Evolutionary conservation across 2,113 vertebrate species (phyloP).

Genomic region (Micromys minutus): DNA sequence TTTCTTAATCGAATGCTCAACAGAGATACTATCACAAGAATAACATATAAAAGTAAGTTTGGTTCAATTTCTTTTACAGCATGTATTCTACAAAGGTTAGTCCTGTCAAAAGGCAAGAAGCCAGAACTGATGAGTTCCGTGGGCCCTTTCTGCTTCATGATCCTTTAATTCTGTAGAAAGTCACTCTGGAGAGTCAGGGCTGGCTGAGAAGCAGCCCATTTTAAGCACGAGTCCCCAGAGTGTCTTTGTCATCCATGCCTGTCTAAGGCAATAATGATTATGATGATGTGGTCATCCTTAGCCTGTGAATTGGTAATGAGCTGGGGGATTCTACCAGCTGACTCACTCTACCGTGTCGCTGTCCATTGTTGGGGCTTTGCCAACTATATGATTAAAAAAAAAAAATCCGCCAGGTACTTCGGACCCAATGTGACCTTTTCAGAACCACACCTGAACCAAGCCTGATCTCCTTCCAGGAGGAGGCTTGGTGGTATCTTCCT

Average conservation of each 20-base stretch:
- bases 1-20: slow-evolving; percentile 99
- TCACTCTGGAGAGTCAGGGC: not conserved
- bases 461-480: not conserved
- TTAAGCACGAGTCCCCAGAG: not conserved
- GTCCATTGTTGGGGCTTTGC: not conserved
- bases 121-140: slow-evolving; percentile 34
- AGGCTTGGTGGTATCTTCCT: not conserved
- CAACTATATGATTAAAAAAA: not conserved
- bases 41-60: slow-evolving; percentile 99
- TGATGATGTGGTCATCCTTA: slow-evolving; percentile 44
- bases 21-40: slow-evolving; percentile 99
- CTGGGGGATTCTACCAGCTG: not conserved
- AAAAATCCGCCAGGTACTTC: not conserved
- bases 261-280: slow-evolving; percentile 47
- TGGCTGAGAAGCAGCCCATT: slow-evolving; percentile 13
- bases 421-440: not conserved
- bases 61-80: slow-evolving; percentile 40
- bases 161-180: slow-evolving; percentile 39
- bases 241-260: slow-evolving; percentile 46
- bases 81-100: slow-evolving; percentile 52
- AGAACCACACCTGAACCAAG: not conserved
- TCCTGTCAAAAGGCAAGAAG: slow-evolving; percentile 57
- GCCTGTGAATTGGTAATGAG: slow-evolving; percentile 37
- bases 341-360: slow-evolving; percentile 20
- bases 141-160: slow-evolving; percentile 35